phyloP scores from a whole-genome alignment of 1,140 invertebrate genomes.

The Liolophura sinensis region DNA sequence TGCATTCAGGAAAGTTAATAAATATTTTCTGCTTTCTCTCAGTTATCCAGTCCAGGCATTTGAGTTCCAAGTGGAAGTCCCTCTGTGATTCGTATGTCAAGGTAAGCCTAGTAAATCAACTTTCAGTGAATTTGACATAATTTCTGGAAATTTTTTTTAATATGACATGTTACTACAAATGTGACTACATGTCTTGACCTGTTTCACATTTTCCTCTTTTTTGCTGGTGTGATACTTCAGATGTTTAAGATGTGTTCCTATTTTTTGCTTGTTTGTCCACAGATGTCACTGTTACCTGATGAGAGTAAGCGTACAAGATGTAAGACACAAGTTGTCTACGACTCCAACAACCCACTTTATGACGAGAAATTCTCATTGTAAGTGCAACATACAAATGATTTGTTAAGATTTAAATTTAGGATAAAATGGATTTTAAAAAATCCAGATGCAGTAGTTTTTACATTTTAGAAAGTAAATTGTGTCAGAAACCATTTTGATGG shows the following conservation, averaged over 20 bases:
- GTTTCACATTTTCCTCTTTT: not conserved
- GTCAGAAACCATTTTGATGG: no score
- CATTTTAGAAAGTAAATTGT: not conserved
- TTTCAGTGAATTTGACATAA: not conserved
- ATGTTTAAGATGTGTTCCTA: not conserved
- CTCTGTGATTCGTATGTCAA: slow-evolving; percentile 43
- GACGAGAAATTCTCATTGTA: slow-evolving; percentile 63
- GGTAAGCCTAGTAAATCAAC: slow-evolving; percentile 20
- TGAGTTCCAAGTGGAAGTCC: slow-evolving; percentile 33
- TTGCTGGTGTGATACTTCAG: not conserved
- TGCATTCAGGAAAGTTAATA: no score
- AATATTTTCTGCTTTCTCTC: slow-evolving; percentile 15
- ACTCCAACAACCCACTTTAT: slow-evolving; percentile 59
- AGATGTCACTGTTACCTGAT: slow-evolving; percentile 52
- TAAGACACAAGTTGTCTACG: slow-evolving; percentile 57
- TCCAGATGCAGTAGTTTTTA: not conserved
- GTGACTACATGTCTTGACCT: no score
- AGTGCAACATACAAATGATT: slow-evolving; percentile 18
- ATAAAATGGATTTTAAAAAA: not conserved
- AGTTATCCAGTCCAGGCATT: slow-evolving; percentile 40
- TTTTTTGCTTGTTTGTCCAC: slow-evolving; percentile 11
- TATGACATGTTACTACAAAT: no score
- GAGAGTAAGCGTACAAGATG: slow-evolving; percentile 58
- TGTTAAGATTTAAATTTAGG: not conserved
- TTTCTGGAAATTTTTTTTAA: no score